A percentile compares a stretch with the other conserved stretches of the same genome.
Conservation (phyloP, 2,113 vertebrate species). For the Alexandromys fortis region DNA sequence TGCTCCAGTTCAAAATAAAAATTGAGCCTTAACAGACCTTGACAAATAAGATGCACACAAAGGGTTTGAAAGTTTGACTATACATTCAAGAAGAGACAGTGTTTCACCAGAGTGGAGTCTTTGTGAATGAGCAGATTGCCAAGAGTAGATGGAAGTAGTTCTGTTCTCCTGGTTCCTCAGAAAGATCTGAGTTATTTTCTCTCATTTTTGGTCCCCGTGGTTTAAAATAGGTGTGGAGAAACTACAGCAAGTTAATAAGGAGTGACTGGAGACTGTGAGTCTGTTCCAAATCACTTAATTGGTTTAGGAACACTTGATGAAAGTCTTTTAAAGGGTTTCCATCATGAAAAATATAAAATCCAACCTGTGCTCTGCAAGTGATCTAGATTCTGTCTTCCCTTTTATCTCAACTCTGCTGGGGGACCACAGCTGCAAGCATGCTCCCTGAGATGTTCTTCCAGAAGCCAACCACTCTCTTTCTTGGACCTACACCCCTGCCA, state of each 20-base stretch:
- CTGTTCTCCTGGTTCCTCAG: not conserved
- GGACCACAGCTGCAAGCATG: not conserved
- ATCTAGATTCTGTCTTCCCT: not conserved
- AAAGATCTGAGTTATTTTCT: not conserved
- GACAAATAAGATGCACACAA: not conserved
- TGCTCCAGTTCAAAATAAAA: not conserved
- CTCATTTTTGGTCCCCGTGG: not conserved
- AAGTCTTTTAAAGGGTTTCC: not conserved
- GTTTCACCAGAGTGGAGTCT: not conserved
- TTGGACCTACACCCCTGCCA: not conserved
- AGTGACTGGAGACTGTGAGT: not conserved
- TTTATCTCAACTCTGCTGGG: not conserved
- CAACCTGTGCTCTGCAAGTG: not conserved
- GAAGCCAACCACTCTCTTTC: not conserved
- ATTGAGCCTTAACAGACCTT: not conserved
- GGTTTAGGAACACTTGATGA: not conserved
- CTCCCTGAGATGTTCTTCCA: not conserved
- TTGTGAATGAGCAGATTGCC: not conserved
- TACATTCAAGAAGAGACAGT: not conserved
- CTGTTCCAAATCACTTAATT: not conserved
- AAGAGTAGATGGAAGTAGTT: not conserved
- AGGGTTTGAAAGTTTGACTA: not conserved
- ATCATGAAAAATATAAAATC: not conserved
- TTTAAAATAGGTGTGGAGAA: not conserved
- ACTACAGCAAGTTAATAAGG: not conserved